Evolutionary conservation across 2,888 invertebrate genomes (phyloP), one percentile per base, ranked within the genome.

Genomic region (Drosophila neonasuta): DNA sequence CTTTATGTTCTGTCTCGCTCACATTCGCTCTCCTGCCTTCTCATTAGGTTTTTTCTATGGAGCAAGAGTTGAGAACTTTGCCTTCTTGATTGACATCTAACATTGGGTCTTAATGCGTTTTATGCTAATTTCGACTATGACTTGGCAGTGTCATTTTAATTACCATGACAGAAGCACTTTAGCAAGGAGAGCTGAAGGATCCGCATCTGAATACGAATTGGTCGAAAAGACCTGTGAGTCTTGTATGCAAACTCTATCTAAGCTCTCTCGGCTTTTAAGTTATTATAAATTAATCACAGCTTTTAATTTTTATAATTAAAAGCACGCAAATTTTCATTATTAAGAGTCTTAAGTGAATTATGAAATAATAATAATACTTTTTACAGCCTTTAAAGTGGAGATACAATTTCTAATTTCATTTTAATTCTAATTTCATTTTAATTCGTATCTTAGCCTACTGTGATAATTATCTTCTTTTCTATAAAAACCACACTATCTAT

Each of bases 21-120:
- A 41, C 51, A 17, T 17, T 29, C 52, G 24, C 24, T 13, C 15
- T 29, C 48, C 42, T 29, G 63, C 13, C 10, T 20, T 32, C 32
- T 29, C 29, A 36, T 11, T 29, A 20, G 29, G 60, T 54, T 67
- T 56, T 55, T 55, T 59, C 41, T 52, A 34, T 49, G 45, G 58
- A 55, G 71, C 80, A 74, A 67, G 78, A 78, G 80, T 80, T 75
- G 76, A 74, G 77, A 78, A 80, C 71, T 84, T 84, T 74, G 68
- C 65, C 44, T 46, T 42, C 77, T 86, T 89, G 89, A 89, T 89
- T 89, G 89, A 84, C 89, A 80, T 62, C 71, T 73, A 87, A 89
- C 89, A 89, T 80, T 87, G 79, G 70, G 74, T 81, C 82, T 82
- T 84, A 87, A 89, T 86, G 87, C 77, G 70, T 78, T 87, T 83